Percentiles rank a stretch among this genome's conserved stretches.
Conservation (phyloP, 2,888 invertebrate species). For the Caenorhabditis virilis region DNA sequence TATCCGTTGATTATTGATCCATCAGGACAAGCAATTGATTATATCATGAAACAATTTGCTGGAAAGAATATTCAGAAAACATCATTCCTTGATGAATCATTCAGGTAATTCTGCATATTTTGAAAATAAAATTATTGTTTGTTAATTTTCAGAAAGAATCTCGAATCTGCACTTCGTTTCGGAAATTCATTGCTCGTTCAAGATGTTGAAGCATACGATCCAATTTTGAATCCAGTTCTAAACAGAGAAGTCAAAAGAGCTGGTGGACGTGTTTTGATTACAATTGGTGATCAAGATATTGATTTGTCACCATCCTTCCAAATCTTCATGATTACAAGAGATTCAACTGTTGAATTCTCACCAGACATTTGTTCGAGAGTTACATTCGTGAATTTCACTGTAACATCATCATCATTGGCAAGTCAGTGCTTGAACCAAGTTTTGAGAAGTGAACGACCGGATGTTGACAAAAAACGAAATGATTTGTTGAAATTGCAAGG, state of each 20-base stretch:
- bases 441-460: constrained; percentile 95
- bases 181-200: constrained; percentile 96
- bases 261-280: constrained; percentile 95
- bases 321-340: constrained; percentile 95
- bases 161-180: constrained; percentile 95
- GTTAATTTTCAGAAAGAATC: constrained; percentile 82
- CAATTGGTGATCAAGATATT: constrained; percentile 98
- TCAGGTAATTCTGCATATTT: constrained; percentile 73
- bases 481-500: constrained; percentile 96
- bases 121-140: no score
- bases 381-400: constrained; percentile 99
- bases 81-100: constrained; percentile 95
- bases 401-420: constrained; percentile 93
- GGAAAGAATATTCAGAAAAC: constrained; percentile 75
- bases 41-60: constrained; percentile 94
- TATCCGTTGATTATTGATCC: constrained; percentile 99
- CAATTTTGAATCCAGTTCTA: constrained; percentile 95
- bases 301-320: constrained; percentile 98
- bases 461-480: constrained; percentile 96
- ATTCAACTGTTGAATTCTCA: constrained; percentile 96
- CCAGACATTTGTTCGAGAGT: constrained; percentile 98
- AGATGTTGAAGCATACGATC: constrained; percentile 99
- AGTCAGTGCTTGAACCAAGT: constrained; percentile 92
- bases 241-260: constrained; percentile 84
- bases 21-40: constrained; percentile 97